Evolutionary conservation across 2,888 invertebrate species (phyloP).

Genomic region (Cephus spinipes): DNA sequence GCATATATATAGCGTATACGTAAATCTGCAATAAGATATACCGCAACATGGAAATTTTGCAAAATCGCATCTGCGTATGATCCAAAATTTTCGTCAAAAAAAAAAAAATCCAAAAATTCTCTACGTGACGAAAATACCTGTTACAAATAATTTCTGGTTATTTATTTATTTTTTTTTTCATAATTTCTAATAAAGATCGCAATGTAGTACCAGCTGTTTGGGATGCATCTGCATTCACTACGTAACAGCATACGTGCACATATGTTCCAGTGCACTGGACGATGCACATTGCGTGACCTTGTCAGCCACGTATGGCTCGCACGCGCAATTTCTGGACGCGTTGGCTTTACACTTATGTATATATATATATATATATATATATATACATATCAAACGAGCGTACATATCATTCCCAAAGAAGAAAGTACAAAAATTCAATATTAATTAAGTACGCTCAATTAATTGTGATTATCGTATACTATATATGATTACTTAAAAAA

Average conservation of each 20-base stretch:
- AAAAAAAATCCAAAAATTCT: slow-evolving; percentile 4
- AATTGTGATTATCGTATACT: neutral
- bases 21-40: neutral
- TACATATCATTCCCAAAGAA: neutral
- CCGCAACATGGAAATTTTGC: neutral
- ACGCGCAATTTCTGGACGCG: slow-evolving; percentile 28
- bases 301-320: slow-evolving; percentile 41
- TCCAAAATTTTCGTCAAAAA: neutral
- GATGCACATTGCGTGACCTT: slow-evolving; percentile 54
- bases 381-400: neutral
- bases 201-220: neutral
- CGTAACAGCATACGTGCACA: neutral
- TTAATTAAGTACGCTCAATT: neutral
- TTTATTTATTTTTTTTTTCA: neutral
- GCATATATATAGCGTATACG: neutral
- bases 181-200: neutral
- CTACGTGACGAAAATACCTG: slow-evolving; percentile 13
- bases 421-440: neutral
- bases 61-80: neutral
- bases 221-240: neutral
- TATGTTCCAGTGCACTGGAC: slow-evolving; percentile 35
- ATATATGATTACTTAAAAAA: neutral
- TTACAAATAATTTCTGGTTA: neutral
- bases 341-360: neutral
- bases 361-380: neutral